phyloP scores from a whole-genome alignment of 2,113 vertebrate species.

The Apodemus speciosus region DNA sequence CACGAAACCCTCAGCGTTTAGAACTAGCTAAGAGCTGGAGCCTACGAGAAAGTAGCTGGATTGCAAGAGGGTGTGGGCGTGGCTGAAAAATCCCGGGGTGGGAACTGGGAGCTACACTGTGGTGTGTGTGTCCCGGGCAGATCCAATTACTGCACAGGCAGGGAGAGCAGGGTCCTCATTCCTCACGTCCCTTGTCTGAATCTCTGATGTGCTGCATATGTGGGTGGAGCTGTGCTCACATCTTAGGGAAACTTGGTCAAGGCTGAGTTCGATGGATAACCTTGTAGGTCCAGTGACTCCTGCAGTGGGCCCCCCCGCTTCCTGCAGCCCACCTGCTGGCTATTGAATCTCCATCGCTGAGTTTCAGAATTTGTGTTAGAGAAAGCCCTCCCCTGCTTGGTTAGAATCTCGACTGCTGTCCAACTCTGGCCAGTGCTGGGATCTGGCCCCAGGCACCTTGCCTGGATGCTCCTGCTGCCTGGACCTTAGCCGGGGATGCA shows the following conservation, averaged over 20 bases:
- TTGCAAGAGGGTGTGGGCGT: not conserved
- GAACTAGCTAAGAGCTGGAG: not conserved
- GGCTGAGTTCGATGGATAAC: not conserved
- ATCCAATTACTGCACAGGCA: not conserved
- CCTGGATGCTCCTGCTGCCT: rapidly evolving
- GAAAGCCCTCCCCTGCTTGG: not conserved
- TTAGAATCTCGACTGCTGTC: not conserved
- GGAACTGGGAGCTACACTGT: not conserved
- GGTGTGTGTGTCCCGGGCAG: not conserved
- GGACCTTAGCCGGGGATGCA: not conserved
- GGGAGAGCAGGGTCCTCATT: not conserved
- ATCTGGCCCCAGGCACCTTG: not conserved
- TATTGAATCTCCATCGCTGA: rapidly evolving
- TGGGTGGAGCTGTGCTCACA: not conserved
- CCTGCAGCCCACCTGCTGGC: too few species aligned
- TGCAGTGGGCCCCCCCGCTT: not conserved
- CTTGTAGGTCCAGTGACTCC: not conserved
- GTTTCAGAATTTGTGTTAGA: not conserved
- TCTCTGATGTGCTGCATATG: rapidly evolving
- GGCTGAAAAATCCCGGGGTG: too few species aligned
- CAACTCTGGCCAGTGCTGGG: not conserved
- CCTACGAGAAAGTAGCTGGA: not conserved
- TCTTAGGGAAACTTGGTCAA: not conserved
- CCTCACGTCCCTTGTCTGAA: too few species aligned
- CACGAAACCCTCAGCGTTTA: not conserved